phyloP scores from a whole-genome alignment of 2,888 invertebrate species.

The Gnatocerus cornutus region DNA sequence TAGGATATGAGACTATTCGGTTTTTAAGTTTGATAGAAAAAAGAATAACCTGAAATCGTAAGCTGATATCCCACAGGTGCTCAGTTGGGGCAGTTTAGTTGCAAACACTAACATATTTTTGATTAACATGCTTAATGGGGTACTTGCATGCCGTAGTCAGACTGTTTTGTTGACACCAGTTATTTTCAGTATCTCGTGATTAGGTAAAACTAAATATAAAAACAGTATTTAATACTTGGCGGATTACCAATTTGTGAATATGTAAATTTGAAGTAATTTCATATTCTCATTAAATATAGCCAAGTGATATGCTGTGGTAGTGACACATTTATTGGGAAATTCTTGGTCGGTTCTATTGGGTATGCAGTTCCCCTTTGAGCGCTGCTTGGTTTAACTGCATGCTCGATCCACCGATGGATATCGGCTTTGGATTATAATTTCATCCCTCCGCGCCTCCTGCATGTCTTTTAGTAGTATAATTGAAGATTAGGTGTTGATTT shows the following conservation, averaged over 20 bases:
- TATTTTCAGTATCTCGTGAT: too few relatives aligned
- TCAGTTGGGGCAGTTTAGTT: conserved; percentile 47
- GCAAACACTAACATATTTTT: conserved; percentile 37
- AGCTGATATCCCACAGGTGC: conserved; percentile 52
- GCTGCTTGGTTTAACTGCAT: conserved; percentile 39
- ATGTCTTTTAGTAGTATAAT: conserved; percentile 14
- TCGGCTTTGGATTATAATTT: conserved; percentile 42
- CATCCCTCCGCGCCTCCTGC: conserved; percentile 36
- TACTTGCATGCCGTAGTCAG: conserved; percentile 38
- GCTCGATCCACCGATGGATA: conserved; percentile 44
- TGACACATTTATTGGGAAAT: conserved; percentile 2
- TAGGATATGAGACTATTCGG: conserved; percentile 1
- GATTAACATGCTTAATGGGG: conserved; percentile 42
- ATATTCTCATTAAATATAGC: too few relatives aligned
- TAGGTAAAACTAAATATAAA: too few relatives aligned
- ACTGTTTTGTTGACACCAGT: too few relatives aligned
- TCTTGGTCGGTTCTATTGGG: background rate
- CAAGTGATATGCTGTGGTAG: too few relatives aligned
- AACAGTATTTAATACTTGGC: too few relatives aligned
- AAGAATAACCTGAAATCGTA: conserved; percentile 32
- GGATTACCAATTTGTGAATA: too few relatives aligned
- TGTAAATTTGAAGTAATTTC: too few relatives aligned
- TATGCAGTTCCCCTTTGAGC: conserved; percentile 33
- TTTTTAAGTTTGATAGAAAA: conserved; percentile 11
- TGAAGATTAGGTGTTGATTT: background rate